Evolutionary conservation across 2,797 vertebrate species (phyloP).

Genomic region (Hydrophis major): DNA sequence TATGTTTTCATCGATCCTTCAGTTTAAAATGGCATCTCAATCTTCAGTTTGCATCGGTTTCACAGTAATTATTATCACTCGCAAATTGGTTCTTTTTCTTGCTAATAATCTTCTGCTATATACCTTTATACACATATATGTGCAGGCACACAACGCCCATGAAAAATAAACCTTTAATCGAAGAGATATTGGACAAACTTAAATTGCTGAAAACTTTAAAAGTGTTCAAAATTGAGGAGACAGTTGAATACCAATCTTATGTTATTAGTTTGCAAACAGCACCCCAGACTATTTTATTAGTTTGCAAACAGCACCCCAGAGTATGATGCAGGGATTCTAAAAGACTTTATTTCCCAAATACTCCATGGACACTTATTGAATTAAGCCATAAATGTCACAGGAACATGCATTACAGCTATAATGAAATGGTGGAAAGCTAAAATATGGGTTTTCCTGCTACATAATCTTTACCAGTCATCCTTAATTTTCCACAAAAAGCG

Average conservation of each 20-base stretch:
- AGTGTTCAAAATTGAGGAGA: too few species aligned
- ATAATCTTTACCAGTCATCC: neutral
- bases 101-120: neutral
- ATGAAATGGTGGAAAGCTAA: neutral
- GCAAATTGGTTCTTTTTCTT: neutral
- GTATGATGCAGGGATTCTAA: neutral
- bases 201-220: neutral
- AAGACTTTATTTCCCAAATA: neutral
- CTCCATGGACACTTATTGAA: neutral
- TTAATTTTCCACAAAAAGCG: neutral
- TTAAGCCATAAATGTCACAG: neutral
- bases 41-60: neutral
- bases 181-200: neutral
- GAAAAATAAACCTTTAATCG: neutral
- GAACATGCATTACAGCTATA: neutral
- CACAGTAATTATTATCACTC: neutral
- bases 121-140: neutral
- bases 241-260: neutral
- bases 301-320: neutral
- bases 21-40: neutral
- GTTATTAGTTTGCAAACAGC: neutral
- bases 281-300: neutral
- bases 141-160: neutral
- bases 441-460: neutral
- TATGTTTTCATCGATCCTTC: neutral